Evolutionary conservation across 1,140 invertebrate species (phyloP), one percentile per base, ranked within the genome.

Genomic region (Agrypnia vestita): DNA sequence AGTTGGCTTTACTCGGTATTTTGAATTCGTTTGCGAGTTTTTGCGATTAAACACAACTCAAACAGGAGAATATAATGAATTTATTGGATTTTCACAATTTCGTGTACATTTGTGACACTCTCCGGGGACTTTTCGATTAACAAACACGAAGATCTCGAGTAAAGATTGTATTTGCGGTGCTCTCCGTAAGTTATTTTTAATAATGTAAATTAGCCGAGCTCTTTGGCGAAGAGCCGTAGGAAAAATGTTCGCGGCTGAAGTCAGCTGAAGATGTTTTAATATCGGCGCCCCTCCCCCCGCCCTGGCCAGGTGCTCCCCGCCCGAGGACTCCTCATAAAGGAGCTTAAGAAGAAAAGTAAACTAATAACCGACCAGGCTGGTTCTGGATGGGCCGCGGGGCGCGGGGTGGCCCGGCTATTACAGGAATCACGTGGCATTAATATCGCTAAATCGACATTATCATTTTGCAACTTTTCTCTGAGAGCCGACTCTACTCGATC

Each of bases 301-400:
- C 80, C 61, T 77, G 53, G 61, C 19, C 62, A 49, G 59, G 61
- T 47, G 55, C 74, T 59, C 43, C 17, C 74, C 21, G 56, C 53
- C 25, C 53, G 71, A 56, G 74, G 51, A 53, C 12, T 56, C 64
- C 77, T 76, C 73, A 82, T 82, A 82, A 82, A 82, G 78, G 80
- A 82, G 76, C 80, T 79, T 79, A 82, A 82, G 80, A 78, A 74
- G 80, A 79, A 79, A 82, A 79, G 80, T 78, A 82, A 82, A 82
- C 76, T 82, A 82, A 82, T 82, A 82, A 79, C 80, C 76, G 73
- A 56, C 51, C 71, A 55, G 79, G 21, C 67, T 46, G 46, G 46
- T 6, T 17, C 15, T 17, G 7, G 43, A n/a, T 15, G n/a, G 62
- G 4, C 0, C 35, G 4, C 13, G 21, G 21, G 67, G 76, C 46